phyloP scores from a whole-genome alignment of 2,888 invertebrate species.

The Cantharis nigra region DNA sequence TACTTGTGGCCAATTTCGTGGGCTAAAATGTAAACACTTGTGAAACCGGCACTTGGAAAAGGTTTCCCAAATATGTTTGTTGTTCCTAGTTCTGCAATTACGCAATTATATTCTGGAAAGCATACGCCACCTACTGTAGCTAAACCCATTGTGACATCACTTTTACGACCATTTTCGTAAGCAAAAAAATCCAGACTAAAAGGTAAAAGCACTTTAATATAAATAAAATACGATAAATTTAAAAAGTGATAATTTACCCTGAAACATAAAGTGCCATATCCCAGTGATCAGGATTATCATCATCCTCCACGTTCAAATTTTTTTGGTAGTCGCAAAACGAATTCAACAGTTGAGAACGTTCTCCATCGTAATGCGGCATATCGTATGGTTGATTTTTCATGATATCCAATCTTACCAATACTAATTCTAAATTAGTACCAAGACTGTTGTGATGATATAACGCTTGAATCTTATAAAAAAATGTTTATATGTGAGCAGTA shows the following conservation, averaged over 20 bases:
- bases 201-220: background rate
- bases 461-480: slow-evolving; percentile 67
- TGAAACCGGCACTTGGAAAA: slow-evolving; percentile 83
- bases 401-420: slow-evolving; percentile 71
- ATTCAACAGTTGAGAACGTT: slow-evolving; percentile 70
- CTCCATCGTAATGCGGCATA: slow-evolving; percentile 68
- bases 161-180: slow-evolving; percentile 69
- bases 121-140: slow-evolving; percentile 82
- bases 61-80: slow-evolving; percentile 74
- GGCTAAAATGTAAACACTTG: slow-evolving; percentile 79
- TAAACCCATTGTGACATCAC: slow-evolving; percentile 78
- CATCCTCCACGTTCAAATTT: slow-evolving; percentile 67
- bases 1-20: slow-evolving; percentile 87
- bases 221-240: background rate
- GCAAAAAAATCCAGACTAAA: slow-evolving; percentile 73
- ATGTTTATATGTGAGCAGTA: no score
- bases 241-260: slow-evolving; percentile 58
- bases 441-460: slow-evolving; percentile 77
- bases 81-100: slow-evolving; percentile 79
- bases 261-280: slow-evolving; percentile 79
- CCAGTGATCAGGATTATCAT: slow-evolving; percentile 75
- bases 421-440: slow-evolving; percentile 68
- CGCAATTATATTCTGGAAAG: slow-evolving; percentile 71
- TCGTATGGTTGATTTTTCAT: slow-evolving; percentile 67
- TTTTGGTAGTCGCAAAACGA: slow-evolving; percentile 76